phyloP scores from a whole-genome alignment of 2,113 vertebrate genomes.

The Apistogramma diplotaenia region DNA sequence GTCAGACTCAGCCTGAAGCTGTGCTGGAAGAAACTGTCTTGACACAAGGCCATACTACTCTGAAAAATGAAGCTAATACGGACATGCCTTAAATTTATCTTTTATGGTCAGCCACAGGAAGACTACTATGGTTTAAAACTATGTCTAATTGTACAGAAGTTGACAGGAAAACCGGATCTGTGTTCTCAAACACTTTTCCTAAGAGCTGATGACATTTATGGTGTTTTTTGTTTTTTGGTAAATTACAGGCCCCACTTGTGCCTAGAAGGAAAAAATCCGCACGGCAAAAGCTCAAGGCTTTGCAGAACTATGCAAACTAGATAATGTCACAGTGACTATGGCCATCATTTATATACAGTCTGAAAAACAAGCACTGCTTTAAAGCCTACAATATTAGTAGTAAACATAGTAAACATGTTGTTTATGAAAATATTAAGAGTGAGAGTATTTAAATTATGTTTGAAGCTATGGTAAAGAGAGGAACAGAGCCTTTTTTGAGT shows the following conservation, averaged over 20 bases:
- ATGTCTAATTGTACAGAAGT: neutral
- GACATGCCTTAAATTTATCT: neutral
- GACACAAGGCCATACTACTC: neutral
- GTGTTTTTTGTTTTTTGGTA: neutral
- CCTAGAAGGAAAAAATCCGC: neutral
- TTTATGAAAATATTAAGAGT: neutral
- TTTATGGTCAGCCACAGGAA: neutral
- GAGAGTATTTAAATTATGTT: neutral
- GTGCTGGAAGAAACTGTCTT: no score
- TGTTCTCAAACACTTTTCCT: neutral
- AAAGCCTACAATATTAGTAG: no score
- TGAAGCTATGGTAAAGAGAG: neutral
- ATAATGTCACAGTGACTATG: neutral
- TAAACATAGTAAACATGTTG: no score
- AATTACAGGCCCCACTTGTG: neutral
- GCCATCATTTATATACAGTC: neutral
- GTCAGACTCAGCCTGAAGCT: neutral
- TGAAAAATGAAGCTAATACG: neutral
- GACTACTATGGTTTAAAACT: neutral
- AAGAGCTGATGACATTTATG: neutral
- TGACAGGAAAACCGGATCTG: neutral
- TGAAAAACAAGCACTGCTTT: neutral
- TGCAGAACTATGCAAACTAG: neutral
- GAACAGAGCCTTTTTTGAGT: no score
- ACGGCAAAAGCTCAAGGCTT: neutral